phyloP scores from a whole-genome alignment of 2,888 invertebrate genomes.

The Parapristionchus giblindavisi region DNA sequence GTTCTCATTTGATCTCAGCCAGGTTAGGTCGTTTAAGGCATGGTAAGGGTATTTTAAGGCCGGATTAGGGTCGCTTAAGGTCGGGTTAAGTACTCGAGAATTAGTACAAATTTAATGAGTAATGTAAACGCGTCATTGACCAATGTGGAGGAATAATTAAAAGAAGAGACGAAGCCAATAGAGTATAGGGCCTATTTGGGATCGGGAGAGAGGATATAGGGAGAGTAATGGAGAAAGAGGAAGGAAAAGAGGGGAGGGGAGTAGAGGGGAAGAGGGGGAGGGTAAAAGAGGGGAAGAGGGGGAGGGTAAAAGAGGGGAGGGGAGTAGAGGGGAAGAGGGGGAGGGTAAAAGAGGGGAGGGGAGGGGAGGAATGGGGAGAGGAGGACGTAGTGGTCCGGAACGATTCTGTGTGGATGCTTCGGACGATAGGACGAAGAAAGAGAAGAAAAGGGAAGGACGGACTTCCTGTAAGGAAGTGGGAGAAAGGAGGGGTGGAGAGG shows the following conservation, averaged over 20 bases:
- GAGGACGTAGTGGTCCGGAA: too few species aligned
- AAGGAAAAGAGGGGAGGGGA: conserved; percentile 7
- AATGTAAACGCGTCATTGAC: too few species aligned
- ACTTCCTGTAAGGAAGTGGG: background rate
- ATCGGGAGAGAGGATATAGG: background rate
- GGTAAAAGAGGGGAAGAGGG: background rate
- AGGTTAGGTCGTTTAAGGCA: too few species aligned
- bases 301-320: background rate
- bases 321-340: background rate
- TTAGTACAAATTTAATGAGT: too few species aligned
- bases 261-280: background rate
- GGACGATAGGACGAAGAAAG: too few species aligned
- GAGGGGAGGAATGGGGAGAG: too few species aligned
- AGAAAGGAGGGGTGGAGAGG: background rate
- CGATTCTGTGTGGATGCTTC: too few species aligned
- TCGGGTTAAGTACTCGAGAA: too few species aligned
- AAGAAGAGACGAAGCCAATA: background rate
- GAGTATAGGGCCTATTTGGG: background rate
- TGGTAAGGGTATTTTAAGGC: too few species aligned
- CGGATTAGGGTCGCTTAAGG: too few species aligned
- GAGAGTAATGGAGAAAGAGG: background rate
- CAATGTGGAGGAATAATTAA: conserved; percentile 21
- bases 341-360: background rate
- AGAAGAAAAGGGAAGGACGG: background rate
- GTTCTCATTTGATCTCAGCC: too few species aligned